Conservation (phyloP, 2,797 vertebrate species). For the Sarcophilus harrisii region DNA sequence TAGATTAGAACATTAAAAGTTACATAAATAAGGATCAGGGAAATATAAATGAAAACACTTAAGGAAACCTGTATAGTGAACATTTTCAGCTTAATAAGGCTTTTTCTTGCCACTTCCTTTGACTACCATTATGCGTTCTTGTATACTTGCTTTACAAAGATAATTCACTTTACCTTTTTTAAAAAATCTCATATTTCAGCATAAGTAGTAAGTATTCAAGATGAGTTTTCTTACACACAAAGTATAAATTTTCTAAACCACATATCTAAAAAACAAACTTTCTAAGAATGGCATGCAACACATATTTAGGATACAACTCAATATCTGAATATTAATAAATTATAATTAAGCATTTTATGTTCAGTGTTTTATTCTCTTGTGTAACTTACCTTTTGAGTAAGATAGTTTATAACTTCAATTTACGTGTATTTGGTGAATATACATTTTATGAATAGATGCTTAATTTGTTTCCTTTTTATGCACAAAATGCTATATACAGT, state of each 20-base stretch:
- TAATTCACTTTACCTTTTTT: background rate
- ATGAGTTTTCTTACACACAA: background rate
- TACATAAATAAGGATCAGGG: background rate
- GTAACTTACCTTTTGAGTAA: background rate
- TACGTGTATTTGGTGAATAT: constrained; percentile 1
- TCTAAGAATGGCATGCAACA: background rate
- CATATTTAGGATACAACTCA: background rate
- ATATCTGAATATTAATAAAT: background rate
- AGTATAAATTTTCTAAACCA: background rate
- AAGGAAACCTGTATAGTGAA: background rate
- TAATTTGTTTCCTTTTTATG: background rate
- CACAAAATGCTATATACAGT: background rate
- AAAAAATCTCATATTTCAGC: background rate
- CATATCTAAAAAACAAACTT: background rate
- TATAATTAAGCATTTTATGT: background rate
- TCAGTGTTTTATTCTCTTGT: background rate
- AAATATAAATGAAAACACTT: background rate
- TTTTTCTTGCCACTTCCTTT: background rate
- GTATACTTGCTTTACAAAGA: background rate
- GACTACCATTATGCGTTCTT: background rate
- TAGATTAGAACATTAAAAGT: background rate
- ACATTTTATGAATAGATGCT: background rate
- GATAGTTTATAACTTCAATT: background rate
- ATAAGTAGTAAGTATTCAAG: background rate
- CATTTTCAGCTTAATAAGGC: background rate